phyloP scores from a whole-genome alignment of 2,888 invertebrate genomes.

The Thysanoteuthis rhombus region DNA sequence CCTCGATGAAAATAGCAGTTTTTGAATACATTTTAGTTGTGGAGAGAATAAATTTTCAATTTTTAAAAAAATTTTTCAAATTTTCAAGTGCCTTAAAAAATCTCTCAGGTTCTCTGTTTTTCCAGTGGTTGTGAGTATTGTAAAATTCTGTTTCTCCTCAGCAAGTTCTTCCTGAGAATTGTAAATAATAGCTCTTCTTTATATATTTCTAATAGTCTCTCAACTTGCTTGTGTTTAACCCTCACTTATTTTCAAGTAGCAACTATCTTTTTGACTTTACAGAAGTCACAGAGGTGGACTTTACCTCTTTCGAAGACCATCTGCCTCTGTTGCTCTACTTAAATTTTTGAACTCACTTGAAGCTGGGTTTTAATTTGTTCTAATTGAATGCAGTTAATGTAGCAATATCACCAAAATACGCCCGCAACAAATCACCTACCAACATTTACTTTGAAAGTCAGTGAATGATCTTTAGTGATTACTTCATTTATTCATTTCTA shows the following conservation, averaged over 20 bases:
- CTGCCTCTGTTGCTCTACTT: not conserved
- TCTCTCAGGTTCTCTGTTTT: not conserved
- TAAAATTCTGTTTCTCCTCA: not conserved
- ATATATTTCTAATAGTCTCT: not conserved
- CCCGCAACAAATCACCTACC: not conserved
- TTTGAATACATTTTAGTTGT: not conserved
- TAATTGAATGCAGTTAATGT: not conserved
- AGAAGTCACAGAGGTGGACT: not conserved
- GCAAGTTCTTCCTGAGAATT: not conserved
- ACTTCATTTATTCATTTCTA: not conserved
- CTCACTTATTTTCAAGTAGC: not conserved
- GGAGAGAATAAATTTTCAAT: no score
- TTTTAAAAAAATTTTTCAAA: no score
- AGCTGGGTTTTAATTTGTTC: not conserved
- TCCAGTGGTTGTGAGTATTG: not conserved
- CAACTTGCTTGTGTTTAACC: not conserved
- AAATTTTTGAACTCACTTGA: not conserved
- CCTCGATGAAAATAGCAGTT: not conserved
- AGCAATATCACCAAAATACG: not conserved
- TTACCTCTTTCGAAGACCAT: not conserved
- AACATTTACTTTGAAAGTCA: not conserved
- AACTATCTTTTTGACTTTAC: not conserved
- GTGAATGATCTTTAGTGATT: not conserved
- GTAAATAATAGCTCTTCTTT: not conserved
- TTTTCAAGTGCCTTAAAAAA: not conserved